A percentile compares a stretch with the other conserved stretches of the same genome.
These are phyloP conservation scores for Pollenia angustigena DNA, from an alignment of 2,888 invertebrate species.

Conservation along the genomic window DNA sequence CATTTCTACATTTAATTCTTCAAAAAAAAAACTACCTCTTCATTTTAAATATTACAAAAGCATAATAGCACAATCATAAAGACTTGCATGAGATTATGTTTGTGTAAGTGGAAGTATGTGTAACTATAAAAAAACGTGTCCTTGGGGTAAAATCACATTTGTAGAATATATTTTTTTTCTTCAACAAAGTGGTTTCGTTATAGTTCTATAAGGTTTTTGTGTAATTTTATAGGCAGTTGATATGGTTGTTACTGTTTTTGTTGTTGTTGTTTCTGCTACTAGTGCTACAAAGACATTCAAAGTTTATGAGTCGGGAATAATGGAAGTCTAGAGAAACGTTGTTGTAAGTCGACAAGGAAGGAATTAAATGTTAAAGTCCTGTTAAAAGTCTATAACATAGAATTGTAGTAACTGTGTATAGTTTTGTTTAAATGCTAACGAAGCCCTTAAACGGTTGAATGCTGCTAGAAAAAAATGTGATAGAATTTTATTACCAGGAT, in stretches of 20 bases:
- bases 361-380: slow-evolving; percentile 19
- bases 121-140: slow-evolving; percentile 43
- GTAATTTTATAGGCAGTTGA: neutral
- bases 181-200: slow-evolving; percentile 31
- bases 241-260: neutral
- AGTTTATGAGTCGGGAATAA: slow-evolving; percentile 16
- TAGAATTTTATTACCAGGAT: too few relatives aligned
- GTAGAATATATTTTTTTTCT: slow-evolving; percentile 39
- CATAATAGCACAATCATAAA: neutral
- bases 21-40: too few relatives aligned
- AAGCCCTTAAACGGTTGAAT: too few relatives aligned
- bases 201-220: neutral
- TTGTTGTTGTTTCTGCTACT: neutral
- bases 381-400: neutral
- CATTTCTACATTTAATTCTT: neutral
- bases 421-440: too few relatives aligned
- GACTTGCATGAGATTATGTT: neutral
- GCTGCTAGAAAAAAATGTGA: too few relatives aligned
- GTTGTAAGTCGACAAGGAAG: neutral
- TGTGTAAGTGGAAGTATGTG: neutral
- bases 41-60: too few relatives aligned
- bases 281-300: neutral
- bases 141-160: slow-evolving; percentile 51
- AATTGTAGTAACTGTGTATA: neutral
- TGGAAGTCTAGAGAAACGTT: neutral